Conservation (phyloP, 2,113 vertebrate species). For the Austrofundulus limnaeus region DNA sequence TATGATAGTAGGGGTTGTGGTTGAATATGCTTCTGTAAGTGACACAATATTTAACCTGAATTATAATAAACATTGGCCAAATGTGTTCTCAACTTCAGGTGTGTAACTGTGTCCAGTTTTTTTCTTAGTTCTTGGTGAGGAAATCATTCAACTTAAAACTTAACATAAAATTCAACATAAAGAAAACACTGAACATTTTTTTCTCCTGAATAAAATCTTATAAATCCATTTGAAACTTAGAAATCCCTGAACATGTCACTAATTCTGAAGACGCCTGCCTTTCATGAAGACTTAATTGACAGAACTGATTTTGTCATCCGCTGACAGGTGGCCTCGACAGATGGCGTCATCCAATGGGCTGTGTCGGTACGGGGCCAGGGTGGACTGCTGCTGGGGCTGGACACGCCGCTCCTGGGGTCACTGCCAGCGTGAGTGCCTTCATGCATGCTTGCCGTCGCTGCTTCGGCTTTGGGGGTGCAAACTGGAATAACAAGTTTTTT, state of each 20-base stretch:
- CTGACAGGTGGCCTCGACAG: slow-evolving; percentile 91
- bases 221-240: slow-evolving; percentile 2
- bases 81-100: too few relatives aligned
- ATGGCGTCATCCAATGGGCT: slow-evolving; percentile 86
- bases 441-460: slow-evolving; percentile 49
- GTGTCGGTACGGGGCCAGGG: slow-evolving; percentile 88
- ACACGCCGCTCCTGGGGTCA: slow-evolving; percentile 89
- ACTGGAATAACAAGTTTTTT: slow-evolving; percentile 65
- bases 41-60: too few relatives aligned
- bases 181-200: too few relatives aligned
- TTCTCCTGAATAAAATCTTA: neutral
- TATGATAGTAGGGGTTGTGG: too few relatives aligned
- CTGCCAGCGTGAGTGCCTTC: slow-evolving; percentile 93
- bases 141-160: neutral
- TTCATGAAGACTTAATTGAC: slow-evolving; percentile 41
- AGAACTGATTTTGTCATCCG: slow-evolving; percentile 56
- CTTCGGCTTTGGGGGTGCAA: slow-evolving; percentile 51
- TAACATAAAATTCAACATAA: too few relatives aligned
- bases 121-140: neutral
- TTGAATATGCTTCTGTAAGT: too few relatives aligned
- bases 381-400: slow-evolving; percentile 99
- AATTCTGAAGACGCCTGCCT: slow-evolving; percentile 27
- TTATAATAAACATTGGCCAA: too few relatives aligned
- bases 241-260: slow-evolving; percentile 18
- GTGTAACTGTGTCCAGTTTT: too few relatives aligned